These are phyloP conservation scores for Polyploca ridens DNA, from an alignment of 2,888 invertebrate species.

Conservation along the genomic window DNA sequence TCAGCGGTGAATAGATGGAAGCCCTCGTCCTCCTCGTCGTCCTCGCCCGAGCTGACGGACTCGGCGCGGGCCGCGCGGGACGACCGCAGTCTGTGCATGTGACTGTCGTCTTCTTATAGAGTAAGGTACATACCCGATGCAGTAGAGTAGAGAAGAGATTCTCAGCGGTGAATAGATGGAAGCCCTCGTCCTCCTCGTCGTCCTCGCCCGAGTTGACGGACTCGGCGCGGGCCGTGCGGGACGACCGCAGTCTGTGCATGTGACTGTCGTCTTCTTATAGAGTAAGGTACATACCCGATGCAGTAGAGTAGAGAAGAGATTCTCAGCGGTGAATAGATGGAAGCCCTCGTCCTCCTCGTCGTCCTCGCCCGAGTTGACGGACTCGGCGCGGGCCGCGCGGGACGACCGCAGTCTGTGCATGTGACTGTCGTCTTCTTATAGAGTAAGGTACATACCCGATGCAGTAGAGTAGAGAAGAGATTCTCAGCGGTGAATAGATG, in stretches of 20 bases:
- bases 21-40: slow-evolving; percentile 94
- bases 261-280: slow-evolving; percentile 84
- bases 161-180: slow-evolving; percentile 95
- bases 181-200: slow-evolving; percentile 95
- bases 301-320: slow-evolving; percentile 93
- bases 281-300: slow-evolving; percentile 86
- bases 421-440: slow-evolving; percentile 84
- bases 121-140: slow-evolving; percentile 86
- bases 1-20: slow-evolving; percentile 96
- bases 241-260: slow-evolving; percentile 89
- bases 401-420: slow-evolving; percentile 89
- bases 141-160: slow-evolving; percentile 94
- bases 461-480: slow-evolving; percentile 93
- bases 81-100: slow-evolving; percentile 89
- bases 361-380: slow-evolving; percentile 94
- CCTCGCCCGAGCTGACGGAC: slow-evolving; percentile 94
- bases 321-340: slow-evolving; percentile 95
- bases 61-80: slow-evolving; percentile 89
- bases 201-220: slow-evolving; percentile 95
- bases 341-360: slow-evolving; percentile 96
- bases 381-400: slow-evolving; percentile 90
- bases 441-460: slow-evolving; percentile 85
- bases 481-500: slow-evolving; percentile 96
- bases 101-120: slow-evolving; percentile 83
- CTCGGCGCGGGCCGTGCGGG: slow-evolving; percentile 89